Percentiles rank a stretch among this genome's conserved stretches.
Evolutionary conservation across 2,797 vertebrate genomes (phyloP).

Genomic region (Lagorchestes hirsutus): DNA sequence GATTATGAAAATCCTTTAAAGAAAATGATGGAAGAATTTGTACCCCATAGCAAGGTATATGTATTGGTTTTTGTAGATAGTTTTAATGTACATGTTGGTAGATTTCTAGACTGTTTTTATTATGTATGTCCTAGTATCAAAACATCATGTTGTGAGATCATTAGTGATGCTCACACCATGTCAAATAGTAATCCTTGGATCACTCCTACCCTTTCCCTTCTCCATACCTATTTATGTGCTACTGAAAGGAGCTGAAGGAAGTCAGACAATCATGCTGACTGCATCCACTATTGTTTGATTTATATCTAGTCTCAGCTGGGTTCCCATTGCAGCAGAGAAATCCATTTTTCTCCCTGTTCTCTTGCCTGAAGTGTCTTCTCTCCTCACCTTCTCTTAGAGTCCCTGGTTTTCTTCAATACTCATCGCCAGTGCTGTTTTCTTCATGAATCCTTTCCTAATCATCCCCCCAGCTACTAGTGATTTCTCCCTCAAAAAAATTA

Average conservation of each 20-base stretch:
- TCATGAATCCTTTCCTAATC: not conserved
- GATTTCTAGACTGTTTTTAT: not conserved
- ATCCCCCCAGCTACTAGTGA: not conserved
- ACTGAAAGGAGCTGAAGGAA: not conserved
- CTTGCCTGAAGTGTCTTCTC: not conserved
- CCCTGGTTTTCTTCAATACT: not conserved
- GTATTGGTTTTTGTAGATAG: slow-evolving; percentile 39
- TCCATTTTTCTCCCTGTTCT: not conserved
- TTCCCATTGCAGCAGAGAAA: not conserved
- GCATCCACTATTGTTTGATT: not conserved
- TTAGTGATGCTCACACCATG: not conserved
- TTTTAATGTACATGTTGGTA: not conserved
- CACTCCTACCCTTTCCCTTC: not conserved
- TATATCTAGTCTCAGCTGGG: not conserved
- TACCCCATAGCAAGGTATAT: slow-evolving; percentile 97
- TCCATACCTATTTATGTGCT: not conserved
- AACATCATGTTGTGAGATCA: not conserved
- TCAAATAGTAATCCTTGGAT: not conserved
- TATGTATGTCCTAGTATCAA: not conserved
- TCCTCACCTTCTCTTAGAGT: not conserved
- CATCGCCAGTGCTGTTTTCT: not conserved
- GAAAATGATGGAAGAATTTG: slow-evolving; percentile 99
- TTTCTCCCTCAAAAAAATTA: not conserved
- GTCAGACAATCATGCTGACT: not conserved
- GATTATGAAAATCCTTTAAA: slow-evolving; percentile 99